Conservation (phyloP, 2,888 invertebrate genomes). For the Mythimna pallens region DNA sequence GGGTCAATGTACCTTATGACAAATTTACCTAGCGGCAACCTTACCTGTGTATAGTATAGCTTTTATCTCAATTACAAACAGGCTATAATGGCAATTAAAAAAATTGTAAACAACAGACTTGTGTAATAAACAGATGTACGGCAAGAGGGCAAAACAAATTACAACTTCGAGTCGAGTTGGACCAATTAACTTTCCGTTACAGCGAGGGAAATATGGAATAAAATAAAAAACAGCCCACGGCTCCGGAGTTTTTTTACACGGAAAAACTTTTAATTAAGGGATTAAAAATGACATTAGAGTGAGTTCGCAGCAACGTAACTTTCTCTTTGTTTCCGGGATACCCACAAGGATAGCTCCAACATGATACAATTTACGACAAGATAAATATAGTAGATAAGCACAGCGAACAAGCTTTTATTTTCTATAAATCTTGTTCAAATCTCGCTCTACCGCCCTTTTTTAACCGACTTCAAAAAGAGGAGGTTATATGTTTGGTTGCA, state of each 20-base stretch:
- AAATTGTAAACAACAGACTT: constrained; percentile 80
- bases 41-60: constrained; percentile 8
- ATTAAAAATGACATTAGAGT: constrained; percentile 90
- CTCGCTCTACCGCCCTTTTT: constrained; percentile 63
- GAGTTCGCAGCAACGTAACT: constrained; percentile 86
- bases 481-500: too few relatives aligned
- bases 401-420: constrained; percentile 63
- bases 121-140: constrained; percentile 85
- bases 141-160: constrained; percentile 87
- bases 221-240: constrained; percentile 87
- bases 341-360: constrained; percentile 73
- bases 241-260: constrained; percentile 80
- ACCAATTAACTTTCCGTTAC: constrained; percentile 90
- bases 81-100: constrained; percentile 72
- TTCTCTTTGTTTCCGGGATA: constrained; percentile 80
- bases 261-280: constrained; percentile 90
- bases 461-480: too few relatives aligned
- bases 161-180: constrained; percentile 87
- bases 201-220: constrained; percentile 88
- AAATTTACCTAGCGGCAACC: too few relatives aligned
- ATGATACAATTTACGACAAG: constrained; percentile 69
- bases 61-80: constrained; percentile 56
- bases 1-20: too few relatives aligned
- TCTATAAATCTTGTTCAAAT: constrained; percentile 72
- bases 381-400: constrained; percentile 75